phyloP scores from a whole-genome alignment of 2,113 vertebrate genomes.

The Labeo catla region DNA sequence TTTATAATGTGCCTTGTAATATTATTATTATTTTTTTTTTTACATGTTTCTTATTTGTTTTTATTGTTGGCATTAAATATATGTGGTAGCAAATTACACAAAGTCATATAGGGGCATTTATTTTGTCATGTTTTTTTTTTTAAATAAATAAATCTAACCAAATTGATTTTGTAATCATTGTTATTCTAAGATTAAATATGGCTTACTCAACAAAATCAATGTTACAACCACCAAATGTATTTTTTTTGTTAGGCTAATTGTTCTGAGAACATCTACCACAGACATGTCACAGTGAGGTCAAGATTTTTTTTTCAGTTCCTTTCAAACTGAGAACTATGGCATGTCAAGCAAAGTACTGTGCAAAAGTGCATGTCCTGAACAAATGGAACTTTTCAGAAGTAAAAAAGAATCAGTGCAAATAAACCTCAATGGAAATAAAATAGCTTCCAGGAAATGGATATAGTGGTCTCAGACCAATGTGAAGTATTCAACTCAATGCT shows the following conservation, averaged over 20 bases:
- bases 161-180: neutral
- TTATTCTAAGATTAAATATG: neutral
- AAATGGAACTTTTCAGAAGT: neutral
- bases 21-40: neutral
- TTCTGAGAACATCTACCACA: neutral
- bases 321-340: neutral
- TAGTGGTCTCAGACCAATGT: neutral
- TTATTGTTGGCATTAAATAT: neutral
- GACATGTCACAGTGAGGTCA: neutral
- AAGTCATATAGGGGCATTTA: neutral
- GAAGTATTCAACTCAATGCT: neutral
- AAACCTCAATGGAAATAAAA: neutral
- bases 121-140: neutral
- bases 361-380: neutral
- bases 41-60: neutral
- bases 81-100: neutral
- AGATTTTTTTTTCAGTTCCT: constrained; percentile 20
- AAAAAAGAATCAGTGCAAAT: neutral
- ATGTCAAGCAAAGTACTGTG: neutral
- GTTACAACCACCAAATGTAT: neutral
- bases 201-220: neutral
- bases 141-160: neutral
- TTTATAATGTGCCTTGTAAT: neutral
- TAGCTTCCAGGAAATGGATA: neutral
- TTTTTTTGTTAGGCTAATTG: neutral